These are phyloP conservation scores for Rhinoptilus africanus DNA, from an alignment of 2,113 vertebrate genomes.

Conservation along the genomic window DNA sequence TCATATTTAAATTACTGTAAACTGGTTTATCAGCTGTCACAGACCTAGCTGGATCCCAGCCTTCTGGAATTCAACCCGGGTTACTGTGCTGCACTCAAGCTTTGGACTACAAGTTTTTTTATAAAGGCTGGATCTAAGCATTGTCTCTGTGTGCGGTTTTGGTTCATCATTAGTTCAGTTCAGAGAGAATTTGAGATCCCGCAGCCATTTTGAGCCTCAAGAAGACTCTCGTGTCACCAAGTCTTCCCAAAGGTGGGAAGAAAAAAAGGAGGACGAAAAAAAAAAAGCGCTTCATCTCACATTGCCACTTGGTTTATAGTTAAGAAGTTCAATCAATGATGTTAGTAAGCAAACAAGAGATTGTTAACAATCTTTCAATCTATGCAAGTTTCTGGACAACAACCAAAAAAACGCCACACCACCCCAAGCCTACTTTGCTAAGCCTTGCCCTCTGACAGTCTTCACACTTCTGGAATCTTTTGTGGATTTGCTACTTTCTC, in stretches of 20 bases:
- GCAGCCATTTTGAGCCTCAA: neutral
- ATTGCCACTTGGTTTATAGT: neutral
- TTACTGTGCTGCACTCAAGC: neutral
- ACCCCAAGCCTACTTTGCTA: neutral
- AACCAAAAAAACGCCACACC: neutral
- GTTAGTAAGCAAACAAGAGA: neutral
- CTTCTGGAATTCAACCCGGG: neutral
- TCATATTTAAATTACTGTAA: neutral
- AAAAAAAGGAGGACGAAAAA: too few relatives aligned
- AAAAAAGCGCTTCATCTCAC: neutral
- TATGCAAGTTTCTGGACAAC: neutral
- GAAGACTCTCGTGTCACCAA: neutral
- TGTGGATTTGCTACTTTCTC: neutral
- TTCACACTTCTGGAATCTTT: neutral
- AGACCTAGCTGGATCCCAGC: neutral
- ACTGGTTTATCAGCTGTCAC: neutral
- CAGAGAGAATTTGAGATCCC: neutral
- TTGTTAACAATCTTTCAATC: neutral
- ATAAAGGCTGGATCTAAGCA: neutral
- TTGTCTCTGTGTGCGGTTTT: neutral
- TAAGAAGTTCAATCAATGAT: neutral
- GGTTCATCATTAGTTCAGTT: neutral
- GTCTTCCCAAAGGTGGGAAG: neutral
- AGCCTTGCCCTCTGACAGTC: neutral
- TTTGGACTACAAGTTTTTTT: neutral